Evolutionary conservation across 1,140 invertebrate genomes (phyloP).

Genomic region (Listronotus oregonensis): DNA sequence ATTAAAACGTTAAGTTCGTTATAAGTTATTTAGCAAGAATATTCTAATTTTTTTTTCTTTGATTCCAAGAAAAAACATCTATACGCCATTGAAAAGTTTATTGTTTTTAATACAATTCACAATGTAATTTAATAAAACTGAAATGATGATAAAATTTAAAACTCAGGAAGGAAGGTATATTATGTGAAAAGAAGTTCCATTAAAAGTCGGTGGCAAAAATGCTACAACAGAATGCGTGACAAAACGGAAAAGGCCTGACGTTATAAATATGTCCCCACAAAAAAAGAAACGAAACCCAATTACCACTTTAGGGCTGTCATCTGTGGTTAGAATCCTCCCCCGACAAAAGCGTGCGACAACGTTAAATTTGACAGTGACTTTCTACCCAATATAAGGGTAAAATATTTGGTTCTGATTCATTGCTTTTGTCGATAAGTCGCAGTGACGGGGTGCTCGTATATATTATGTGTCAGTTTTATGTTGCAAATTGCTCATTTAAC

Average conservation of each 20-base stretch:
- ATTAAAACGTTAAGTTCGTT: too few relatives aligned
- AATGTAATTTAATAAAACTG: too few relatives aligned
- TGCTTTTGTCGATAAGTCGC: conserved; percentile 34
- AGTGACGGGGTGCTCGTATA: neutral
- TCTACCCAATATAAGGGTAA: conserved; percentile 36
- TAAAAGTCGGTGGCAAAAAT: conserved; percentile 4
- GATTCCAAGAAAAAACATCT: too few relatives aligned
- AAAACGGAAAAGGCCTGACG: conserved; percentile 29
- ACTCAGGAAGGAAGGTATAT: too few relatives aligned
- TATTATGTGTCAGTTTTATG: too few relatives aligned
- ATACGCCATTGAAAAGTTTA: too few relatives aligned
- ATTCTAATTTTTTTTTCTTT: too few relatives aligned
- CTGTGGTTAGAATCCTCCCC: conserved; percentile 38
- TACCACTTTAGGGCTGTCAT: conserved; percentile 38
- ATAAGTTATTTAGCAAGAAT: too few relatives aligned
- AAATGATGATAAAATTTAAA: too few relatives aligned
- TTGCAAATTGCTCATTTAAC: too few relatives aligned
- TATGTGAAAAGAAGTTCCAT: conserved; percentile 20
- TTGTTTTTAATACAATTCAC: too few relatives aligned
- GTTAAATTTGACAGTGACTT: conserved; percentile 40
- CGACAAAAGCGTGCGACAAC: conserved; percentile 30
- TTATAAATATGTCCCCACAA: conserved; percentile 39
- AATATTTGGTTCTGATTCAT: conserved; percentile 41
- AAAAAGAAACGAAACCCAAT: conserved; percentile 41
- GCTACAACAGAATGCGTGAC: conserved; percentile 21